Percentiles rank a stretch among this genome's conserved stretches.
phyloP scores from a whole-genome alignment of 2,797 vertebrate species.

The Iguana delicatissima region DNA sequence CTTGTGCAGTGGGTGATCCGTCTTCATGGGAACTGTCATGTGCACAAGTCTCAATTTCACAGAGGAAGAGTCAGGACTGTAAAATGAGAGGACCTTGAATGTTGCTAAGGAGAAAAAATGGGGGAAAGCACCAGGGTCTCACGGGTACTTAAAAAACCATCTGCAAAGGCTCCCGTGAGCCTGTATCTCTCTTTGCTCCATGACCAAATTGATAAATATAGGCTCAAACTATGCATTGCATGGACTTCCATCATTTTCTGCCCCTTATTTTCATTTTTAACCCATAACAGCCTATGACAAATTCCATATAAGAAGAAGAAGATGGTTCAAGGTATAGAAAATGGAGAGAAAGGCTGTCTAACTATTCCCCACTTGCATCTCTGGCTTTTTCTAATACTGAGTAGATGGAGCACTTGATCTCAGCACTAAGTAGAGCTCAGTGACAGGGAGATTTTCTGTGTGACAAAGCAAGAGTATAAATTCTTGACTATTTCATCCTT shows the following conservation, averaged over 20 bases:
- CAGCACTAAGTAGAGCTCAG: no score
- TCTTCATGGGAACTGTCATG: slow-evolving; percentile 83
- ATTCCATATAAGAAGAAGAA: not conserved
- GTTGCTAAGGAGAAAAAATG: slow-evolving; percentile 79
- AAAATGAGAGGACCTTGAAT: slow-evolving; percentile 74
- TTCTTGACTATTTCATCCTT: no score
- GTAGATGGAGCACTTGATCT: no score
- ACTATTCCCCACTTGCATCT: no score
- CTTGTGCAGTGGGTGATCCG: slow-evolving; percentile 80
- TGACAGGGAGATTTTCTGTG: no score
- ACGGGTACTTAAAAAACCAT: slow-evolving; percentile 73
- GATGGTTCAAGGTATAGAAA: no score
- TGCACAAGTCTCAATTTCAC: slow-evolving; percentile 80
- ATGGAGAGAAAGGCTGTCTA: not conserved
- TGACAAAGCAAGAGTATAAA: no score
- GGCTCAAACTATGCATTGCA: not conserved
- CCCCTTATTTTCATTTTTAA: not conserved
- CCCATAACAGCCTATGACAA: no score
- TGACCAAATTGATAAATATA: not conserved
- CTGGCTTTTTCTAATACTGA: no score
- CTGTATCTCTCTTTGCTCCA: slow-evolving; percentile 50
- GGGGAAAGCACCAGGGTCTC: slow-evolving; percentile 48
- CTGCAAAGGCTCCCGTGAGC: slow-evolving; percentile 56
- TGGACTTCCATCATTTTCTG: not conserved
- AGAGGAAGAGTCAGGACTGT: slow-evolving; percentile 72